Base-by-base conservation (phyloP, 2,888 invertebrate genomes). In the Tachina fera region DNA sequence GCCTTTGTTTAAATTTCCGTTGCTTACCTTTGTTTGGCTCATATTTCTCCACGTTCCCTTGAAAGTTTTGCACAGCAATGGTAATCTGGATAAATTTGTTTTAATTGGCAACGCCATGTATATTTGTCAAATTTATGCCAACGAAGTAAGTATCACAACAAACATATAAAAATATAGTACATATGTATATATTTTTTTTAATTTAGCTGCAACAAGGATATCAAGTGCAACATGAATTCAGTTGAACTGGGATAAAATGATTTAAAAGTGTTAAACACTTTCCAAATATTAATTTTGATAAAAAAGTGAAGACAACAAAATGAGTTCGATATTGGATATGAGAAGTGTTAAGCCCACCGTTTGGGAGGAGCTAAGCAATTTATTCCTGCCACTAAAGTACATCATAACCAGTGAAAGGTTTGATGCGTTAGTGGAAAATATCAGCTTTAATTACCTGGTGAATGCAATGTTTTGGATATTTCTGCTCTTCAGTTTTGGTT, bases 401-500 rank as follows among this genome's bases (percentile, higher is more conserved):
- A 89, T 93, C 75, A 90, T 92, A 10, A 90, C 90, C 43, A 90
- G 90, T 83, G 90, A 91, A 65, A 90, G 90, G 19, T 91, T 92
- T 71, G 92, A 92, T 68, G 88, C 91, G 8, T 83, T 92, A n/a
- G 89, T 92, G 41, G 90, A 92, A 84, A 91, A 92, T 84, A 90
- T 92, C 9, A 90, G 91, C 76, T 87, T 93, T 11, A 90, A 90
- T 89, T 92, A 92, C 89, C 89, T 92, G 87, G 88, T 90, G 16
- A 93, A 93, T 88, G 90, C 90, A 4, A 89, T 92, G 58, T 93
- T 93, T 86, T 93, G 92, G 93, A 92, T 92, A 82, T 91, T 93
- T 83, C 81, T 92, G 53, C 83, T 89, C 58, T 89, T 91, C 67
- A 89, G 90, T 70, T 87, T 89, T 22, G 91, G 92, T 58, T 93